Base-by-base conservation (phyloP, 2,888 invertebrate species). In the Thysanoteuthis rhombus region DNA sequence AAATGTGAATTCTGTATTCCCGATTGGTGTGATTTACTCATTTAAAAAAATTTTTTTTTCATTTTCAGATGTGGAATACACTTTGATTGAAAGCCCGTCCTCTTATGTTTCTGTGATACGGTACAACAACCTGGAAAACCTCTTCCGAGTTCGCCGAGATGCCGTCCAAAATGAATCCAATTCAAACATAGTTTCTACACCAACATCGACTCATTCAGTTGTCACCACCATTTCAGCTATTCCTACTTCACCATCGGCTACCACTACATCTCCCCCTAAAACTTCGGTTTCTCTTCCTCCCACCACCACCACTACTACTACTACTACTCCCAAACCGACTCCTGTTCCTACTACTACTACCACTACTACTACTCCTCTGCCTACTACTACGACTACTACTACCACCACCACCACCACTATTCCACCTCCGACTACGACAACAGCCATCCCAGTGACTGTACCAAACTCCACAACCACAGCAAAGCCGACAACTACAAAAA, bases 401-500 rank as follows among this genome's bases (percentile, higher is more conserved):
- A 90, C 90, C 8, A 93, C 94, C 0, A 90, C 93, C 1, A 45
- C 93, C 5, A 28, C 92, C 6, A 52, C 42, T 28, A 28, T 52
- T 28, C 22, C 92, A 10, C 12, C 92, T 1, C 10, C 92, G n/a
- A 36, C 93, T 28, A 92, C 52, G 28, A 5, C 75, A 36, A 45
- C 32, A n/a, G 8, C 39, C 38, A 42, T 45, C 8, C 47, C 47
- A 28, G 39, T 40, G 38, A 42, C 45, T 38, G 12, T 25, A 42
- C 28, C 92, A 36, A 45, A 6, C 19, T 8, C 92, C 6, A 45
- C 92, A 16, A 16, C 47, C 75, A 32, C 92, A 12, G 32, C 39
- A 42, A 28, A n/a, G 1, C 36, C 93, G 38, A 93, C 93, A 28
- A 93, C 93, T 52, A 92, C 90, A 40, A 93, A 92, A 25, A 89